phyloP scores from a whole-genome alignment of 2,888 invertebrate genomes.

The Heliconius cydno region DNA sequence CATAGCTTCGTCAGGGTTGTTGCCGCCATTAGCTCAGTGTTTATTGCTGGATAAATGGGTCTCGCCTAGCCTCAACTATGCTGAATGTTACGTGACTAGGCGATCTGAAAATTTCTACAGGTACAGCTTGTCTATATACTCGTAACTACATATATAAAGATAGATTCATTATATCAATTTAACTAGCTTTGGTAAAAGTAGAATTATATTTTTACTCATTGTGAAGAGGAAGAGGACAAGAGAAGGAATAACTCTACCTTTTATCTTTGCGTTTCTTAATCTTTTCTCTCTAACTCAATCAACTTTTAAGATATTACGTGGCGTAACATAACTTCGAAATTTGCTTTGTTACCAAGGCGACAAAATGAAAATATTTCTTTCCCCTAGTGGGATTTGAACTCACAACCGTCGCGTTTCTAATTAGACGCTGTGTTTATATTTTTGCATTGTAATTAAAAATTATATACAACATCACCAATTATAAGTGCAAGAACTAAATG shows the following conservation, averaged over 20 bases:
- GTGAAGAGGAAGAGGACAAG: background rate
- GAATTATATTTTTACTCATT: too few species aligned
- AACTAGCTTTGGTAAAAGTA: background rate
- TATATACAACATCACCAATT: conserved; percentile 50
- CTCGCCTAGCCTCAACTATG: conserved; percentile 28
- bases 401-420: too few species aligned
- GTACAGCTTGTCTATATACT: background rate
- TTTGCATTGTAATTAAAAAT: background rate
- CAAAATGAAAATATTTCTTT: too few species aligned
- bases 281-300: background rate
- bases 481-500: conserved; percentile 52
- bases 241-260: too few species aligned
- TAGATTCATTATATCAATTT: background rate
- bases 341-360: too few species aligned
- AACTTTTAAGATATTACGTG: too few species aligned
- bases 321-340: too few species aligned
- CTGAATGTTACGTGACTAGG: conserved; percentile 40
- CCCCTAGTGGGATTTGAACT: too few species aligned
- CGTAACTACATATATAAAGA: background rate
- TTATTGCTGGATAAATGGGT: conserved; percentile 40
- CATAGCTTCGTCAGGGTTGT: conserved; percentile 42
- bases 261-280: too few species aligned
- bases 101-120: conserved; percentile 21
- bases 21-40: conserved; percentile 40
- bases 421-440: background rate